phyloP scores from a whole-genome alignment of 2,888 invertebrate genomes.

The Urechis unicinctus region DNA sequence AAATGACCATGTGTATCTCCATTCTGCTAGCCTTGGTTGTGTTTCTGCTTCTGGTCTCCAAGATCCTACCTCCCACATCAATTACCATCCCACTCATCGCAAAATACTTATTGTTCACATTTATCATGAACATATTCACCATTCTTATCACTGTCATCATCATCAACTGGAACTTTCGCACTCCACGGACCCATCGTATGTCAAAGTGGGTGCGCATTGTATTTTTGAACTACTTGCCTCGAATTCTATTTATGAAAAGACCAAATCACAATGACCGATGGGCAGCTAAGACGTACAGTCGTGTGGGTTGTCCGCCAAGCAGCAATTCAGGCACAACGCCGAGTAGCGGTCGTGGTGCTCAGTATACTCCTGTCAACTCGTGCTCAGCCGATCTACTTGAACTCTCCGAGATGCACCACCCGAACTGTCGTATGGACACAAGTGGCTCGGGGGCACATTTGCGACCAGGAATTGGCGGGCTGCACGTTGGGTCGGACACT shows the following conservation, averaged over 20 bases:
- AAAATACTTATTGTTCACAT: slow-evolving; percentile 97
- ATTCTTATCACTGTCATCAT: slow-evolving; percentile 98
- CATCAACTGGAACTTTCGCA: slow-evolving; percentile 97
- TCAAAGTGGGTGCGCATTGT: slow-evolving; percentile 92
- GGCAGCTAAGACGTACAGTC: slow-evolving; percentile 46
- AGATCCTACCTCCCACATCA: slow-evolving; percentile 97
- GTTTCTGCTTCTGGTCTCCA: slow-evolving; percentile 95
- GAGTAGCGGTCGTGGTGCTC: not conserved
- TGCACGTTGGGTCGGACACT: not conserved
- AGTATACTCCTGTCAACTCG: slow-evolving; percentile 1
- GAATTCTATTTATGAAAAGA: slow-evolving; percentile 87
- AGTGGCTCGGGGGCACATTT: slow-evolving; percentile 1
- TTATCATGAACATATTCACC: slow-evolving; percentile 99
- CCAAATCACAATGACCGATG: slow-evolving; percentile 59
- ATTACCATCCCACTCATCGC: slow-evolving; percentile 96
- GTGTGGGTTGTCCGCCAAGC: not conserved
- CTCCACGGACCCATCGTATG: slow-evolving; percentile 96
- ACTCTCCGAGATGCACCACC: slow-evolving; percentile 87
- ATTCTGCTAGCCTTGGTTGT: slow-evolving; percentile 99
- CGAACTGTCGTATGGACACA: slow-evolving; percentile 69
- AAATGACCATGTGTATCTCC: slow-evolving; percentile 78
- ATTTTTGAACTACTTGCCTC: slow-evolving; percentile 90
- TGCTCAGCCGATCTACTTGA: slow-evolving; percentile 44
- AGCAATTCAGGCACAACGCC: not conserved
- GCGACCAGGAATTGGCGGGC: not conserved